Percentiles rank a stretch among this genome's conserved stretches.
Evolutionary conservation across 2,113 vertebrate species (phyloP).

Genomic region (Agelaius tricolor): DNA sequence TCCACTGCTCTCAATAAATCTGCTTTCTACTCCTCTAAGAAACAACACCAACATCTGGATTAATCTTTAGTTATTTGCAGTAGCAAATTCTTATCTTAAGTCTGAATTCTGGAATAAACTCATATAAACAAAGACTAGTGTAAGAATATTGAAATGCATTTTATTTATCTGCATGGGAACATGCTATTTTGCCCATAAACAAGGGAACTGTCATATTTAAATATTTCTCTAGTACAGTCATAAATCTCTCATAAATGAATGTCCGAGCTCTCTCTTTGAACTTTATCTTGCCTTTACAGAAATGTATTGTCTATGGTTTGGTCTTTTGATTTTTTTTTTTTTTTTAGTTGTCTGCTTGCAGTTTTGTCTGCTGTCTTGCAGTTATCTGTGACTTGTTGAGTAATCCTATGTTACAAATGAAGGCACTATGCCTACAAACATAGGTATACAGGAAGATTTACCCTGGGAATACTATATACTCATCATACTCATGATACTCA

Average conservation of each 20-base stretch:
- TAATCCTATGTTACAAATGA: neutral
- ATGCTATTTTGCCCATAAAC: slow-evolving; percentile 10
- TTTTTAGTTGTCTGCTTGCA: neutral
- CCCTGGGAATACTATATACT: neutral
- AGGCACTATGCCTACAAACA: neutral
- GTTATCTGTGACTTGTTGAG: neutral
- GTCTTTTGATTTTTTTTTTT: neutral
- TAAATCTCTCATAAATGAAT: slow-evolving; percentile 31
- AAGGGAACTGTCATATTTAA: slow-evolving; percentile 40
- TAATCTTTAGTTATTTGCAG: slow-evolving; percentile 14
- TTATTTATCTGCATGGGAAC: slow-evolving; percentile 47
- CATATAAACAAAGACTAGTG: slow-evolving; percentile 31
- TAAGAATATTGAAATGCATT: slow-evolving; percentile 43
- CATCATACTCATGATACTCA: neutral
- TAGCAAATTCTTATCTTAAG: slow-evolving; percentile 34
- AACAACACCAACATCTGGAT: neutral
- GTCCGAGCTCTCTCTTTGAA: slow-evolving; percentile 38
- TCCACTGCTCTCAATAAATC: neutral
- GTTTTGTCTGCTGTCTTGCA: neutral
- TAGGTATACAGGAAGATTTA: neutral
- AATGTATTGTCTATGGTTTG: neutral
- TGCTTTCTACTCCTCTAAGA: neutral
- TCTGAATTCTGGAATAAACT: slow-evolving; percentile 35
- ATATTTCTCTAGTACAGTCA: slow-evolving; percentile 30
- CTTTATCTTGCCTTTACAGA: slow-evolving; percentile 31